Base-by-base conservation (phyloP, 2,113 vertebrate genomes). In the Hyperoodon ampullatus region DNA sequence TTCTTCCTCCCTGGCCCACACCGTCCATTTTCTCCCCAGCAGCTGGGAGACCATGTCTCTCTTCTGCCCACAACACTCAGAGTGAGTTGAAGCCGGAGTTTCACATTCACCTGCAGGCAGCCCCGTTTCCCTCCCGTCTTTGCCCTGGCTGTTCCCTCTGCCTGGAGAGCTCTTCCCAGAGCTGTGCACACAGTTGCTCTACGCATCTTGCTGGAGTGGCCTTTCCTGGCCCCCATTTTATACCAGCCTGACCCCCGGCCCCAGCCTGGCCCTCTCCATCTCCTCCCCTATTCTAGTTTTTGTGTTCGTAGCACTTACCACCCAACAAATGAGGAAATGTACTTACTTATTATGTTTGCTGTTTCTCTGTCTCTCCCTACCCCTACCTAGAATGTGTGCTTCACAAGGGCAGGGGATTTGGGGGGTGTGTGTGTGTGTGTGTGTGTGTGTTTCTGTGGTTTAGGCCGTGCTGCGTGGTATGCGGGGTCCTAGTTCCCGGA, bases 11-110 rank as follows among this genome's bases (percentile, higher is more conserved):
- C 19, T 1, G 15, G 26, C 12, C 28, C 13, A 24, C 13, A 5
- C 10, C 33, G 55, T 61, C n/a, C 28, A 0, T 60, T 66, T 47
- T 44, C 13, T 24, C 15, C 47, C 28, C 61, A 18, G 4, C 28
- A 58, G 35, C 77, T 0, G 0, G 15, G 10, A 21, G 14, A 21
- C 28, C 35, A 28, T 0, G 0, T 44, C n/a, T 74, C n/a, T 70
- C 55, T 63, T 88, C 58, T 35, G 47, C 58, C 6, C 2, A 0
- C 0, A 12, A 44, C 42, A 18, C 4, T 12, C 11, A 0, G 35
- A 6, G 21, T 7, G 10, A 30, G 3, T 21, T 14, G 42, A 53
- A 85, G 42, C 81, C 30, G 0, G n/a, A 28, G 55, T 9, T n/a
- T n/a, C 15, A 4, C 2, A 1, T 14, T 61, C 23, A 19, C 66